Evolutionary conservation across 2,113 vertebrate species (phyloP).

Genomic region (Poecilia latipinna): DNA sequence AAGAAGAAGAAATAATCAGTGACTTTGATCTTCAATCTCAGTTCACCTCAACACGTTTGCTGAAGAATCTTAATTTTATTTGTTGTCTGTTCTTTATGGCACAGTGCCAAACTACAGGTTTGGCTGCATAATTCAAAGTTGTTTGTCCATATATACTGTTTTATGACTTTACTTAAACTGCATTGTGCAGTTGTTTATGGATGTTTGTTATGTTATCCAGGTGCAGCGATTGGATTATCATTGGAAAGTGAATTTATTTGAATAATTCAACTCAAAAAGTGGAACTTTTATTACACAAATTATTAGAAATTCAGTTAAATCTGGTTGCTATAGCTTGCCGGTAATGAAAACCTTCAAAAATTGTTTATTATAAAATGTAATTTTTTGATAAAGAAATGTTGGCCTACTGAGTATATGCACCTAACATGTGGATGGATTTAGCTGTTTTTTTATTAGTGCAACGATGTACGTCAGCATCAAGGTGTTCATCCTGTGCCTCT

Average conservation of each 20-base stretch:
- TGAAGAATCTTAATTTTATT: constrained; percentile 25
- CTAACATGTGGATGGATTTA: too few species aligned
- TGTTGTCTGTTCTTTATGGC: neutral
- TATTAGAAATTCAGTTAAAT: too few species aligned
- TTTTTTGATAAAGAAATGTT: too few species aligned
- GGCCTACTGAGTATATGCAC: too few species aligned
- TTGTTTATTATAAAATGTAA: too few species aligned
- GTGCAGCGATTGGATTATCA: neutral
- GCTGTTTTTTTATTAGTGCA: too few species aligned
- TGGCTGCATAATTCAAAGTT: neutral
- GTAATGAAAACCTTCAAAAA: too few species aligned
- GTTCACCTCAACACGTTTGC: constrained; percentile 21
- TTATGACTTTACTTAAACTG: neutral
- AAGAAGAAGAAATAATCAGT: constrained; percentile 79
- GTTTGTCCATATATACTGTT: neutral
- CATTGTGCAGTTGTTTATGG: neutral
- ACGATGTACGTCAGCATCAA: too few species aligned
- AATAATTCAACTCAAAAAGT: neutral
- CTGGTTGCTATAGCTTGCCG: too few species aligned
- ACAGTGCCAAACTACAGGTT: constrained; percentile 13
- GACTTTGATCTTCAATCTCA: constrained; percentile 3
- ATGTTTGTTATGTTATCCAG: neutral
- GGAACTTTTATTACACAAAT: too few species aligned
- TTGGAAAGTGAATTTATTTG: neutral
- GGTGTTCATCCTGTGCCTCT: too few species aligned